Evolutionary conservation across 92 coral and sea anemone species (phyloP).

Genomic region (Porites cylindrica): DNA sequence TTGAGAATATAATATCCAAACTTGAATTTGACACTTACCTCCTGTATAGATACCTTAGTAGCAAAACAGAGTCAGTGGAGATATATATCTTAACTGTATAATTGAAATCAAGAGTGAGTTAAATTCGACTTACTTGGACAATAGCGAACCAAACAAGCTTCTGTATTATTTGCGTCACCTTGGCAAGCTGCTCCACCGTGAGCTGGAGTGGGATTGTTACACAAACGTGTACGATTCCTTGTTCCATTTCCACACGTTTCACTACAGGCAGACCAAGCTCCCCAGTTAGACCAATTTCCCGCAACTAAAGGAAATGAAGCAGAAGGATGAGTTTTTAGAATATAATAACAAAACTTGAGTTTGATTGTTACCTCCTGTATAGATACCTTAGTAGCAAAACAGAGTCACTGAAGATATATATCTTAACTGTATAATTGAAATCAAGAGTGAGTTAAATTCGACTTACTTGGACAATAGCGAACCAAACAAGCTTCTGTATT

Average conservation of each 20-base stretch:
- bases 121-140: not conserved
- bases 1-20: not conserved
- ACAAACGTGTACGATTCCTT: conserved; percentile 19
- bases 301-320: no score
- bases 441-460: no score
- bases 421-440: no score
- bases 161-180: not conserved
- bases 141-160: not conserved
- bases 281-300: conserved; percentile 38
- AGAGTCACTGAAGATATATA: no score
- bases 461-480: conserved; percentile 12
- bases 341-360: no score
- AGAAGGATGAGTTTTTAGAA: no score
- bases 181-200: conserved; percentile 21
- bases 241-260: conserved; percentile 27
- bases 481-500: not conserved
- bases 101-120: no score
- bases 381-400: no score
- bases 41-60: no score
- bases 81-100: no score
- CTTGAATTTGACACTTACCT: not conserved
- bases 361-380: no score
- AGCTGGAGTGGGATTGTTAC: conserved; percentile 20
- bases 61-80: no score
- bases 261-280: conserved; percentile 24